Percentiles rank a stretch among this genome's conserved stretches.
Evolutionary conservation across 2,888 invertebrate genomes (phyloP).

Genomic region (Phaedon cochleariae): DNA sequence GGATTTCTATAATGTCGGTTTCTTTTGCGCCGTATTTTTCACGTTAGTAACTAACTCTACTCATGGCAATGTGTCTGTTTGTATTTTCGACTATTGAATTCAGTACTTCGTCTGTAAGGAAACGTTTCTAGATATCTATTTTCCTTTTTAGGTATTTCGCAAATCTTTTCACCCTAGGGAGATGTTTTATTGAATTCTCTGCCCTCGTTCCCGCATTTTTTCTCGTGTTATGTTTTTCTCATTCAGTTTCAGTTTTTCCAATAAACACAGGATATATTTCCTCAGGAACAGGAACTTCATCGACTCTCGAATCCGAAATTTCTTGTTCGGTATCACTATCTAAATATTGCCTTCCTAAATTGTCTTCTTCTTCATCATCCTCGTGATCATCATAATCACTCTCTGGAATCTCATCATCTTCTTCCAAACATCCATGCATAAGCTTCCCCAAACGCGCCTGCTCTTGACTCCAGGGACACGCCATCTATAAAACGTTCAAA

Average conservation of each 20-base stretch:
- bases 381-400: conserved; percentile 11
- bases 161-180: not conserved
- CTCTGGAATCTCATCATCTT: conserved; percentile 4
- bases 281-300: not conserved
- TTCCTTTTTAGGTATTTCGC: not conserved
- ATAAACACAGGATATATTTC: conserved; percentile 12
- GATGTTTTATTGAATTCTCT: not conserved
- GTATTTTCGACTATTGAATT: conserved; percentile 34
- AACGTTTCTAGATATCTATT: not conserved
- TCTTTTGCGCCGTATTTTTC: conserved; percentile 5
- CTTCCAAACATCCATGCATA: conserved; percentile 10
- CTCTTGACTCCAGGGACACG: conserved; percentile 5
- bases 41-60: not conserved
- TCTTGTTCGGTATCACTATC: conserved; percentile 18
- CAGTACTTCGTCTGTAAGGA: conserved; percentile 33
- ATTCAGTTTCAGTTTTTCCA: conserved; percentile 3
- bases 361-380: conserved; percentile 16
- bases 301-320: conserved; percentile 5
- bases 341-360: conserved; percentile 14
- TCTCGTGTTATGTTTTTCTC: not conserved
- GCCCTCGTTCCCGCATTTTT: conserved; percentile 6
- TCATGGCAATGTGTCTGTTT: conserved; percentile 10
- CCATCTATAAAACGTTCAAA: not conserved
- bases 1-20: conserved; percentile 30
- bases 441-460: conserved; percentile 2